These are phyloP conservation scores for Onchidella celtica DNA, from an alignment of 2,888 invertebrate genomes.

Conservation along the genomic window DNA sequence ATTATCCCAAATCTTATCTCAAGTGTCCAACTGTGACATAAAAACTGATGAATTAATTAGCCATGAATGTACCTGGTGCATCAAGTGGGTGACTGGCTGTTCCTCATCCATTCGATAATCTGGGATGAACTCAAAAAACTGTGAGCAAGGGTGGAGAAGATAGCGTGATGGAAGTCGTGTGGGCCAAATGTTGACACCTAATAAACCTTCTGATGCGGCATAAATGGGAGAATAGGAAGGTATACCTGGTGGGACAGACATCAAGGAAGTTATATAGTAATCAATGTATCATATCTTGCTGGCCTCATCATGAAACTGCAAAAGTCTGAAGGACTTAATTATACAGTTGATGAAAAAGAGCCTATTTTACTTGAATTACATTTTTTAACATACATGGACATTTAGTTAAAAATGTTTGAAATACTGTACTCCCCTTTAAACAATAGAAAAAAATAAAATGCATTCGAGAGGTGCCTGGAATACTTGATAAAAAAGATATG, in stretches of 20 bases:
- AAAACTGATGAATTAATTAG: too few relatives aligned
- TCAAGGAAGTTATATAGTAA: not conserved
- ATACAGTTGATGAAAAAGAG: too few relatives aligned
- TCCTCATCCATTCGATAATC: conserved; percentile 67
- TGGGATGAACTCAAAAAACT: conserved; percentile 79
- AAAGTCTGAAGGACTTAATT: too few relatives aligned
- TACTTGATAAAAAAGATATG: too few relatives aligned
- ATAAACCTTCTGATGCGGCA: conserved; percentile 78
- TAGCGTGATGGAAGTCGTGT: conserved; percentile 68
- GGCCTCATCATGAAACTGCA: not conserved
- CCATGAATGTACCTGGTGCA: conserved; percentile 74
- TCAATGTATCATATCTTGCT: not conserved
- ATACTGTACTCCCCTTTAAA: too few relatives aligned
- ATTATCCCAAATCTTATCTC: too few relatives aligned
- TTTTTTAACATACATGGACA: too few relatives aligned
- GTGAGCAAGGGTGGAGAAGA: conserved; percentile 71
- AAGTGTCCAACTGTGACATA: not conserved
- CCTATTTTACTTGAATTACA: too few relatives aligned
- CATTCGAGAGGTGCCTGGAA: too few relatives aligned
- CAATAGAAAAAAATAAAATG: too few relatives aligned
- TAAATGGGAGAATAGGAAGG: conserved; percentile 76
- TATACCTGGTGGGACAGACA: conserved; percentile 54
- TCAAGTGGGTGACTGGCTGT: conserved; percentile 73
- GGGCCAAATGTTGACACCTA: conserved; percentile 74
- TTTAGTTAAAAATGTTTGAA: too few relatives aligned